These are phyloP conservation scores for Drosophila tani DNA, from an alignment of 1,140 invertebrate species.

Conservation along the genomic window DNA sequence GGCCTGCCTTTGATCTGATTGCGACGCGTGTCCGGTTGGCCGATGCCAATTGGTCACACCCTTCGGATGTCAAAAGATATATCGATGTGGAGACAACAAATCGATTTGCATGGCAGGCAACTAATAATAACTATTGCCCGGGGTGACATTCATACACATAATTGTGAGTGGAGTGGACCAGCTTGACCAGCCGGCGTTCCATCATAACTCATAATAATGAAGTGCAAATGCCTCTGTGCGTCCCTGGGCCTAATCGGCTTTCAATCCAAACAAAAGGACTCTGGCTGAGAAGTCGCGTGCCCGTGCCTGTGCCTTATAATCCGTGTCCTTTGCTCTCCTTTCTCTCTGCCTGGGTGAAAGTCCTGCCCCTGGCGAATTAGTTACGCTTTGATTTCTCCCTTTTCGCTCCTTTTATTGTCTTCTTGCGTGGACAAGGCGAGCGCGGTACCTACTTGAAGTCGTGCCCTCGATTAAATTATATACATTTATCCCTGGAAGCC, in stretches of 20 bases:
- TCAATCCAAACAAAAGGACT: slow-evolving; percentile 65
- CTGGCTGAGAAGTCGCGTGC: slow-evolving; percentile 69
- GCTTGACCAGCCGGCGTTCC: slow-evolving; percentile 44
- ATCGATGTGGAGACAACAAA: slow-evolving; percentile 61
- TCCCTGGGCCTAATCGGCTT: slow-evolving; percentile 67
- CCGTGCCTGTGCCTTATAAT: slow-evolving; percentile 47
- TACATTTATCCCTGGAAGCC: slow-evolving; percentile 45
- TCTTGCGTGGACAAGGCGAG: slow-evolving; percentile 43
- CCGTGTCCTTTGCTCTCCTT: slow-evolving; percentile 62
- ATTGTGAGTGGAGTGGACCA: slow-evolving; percentile 51
- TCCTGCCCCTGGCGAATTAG: slow-evolving; percentile 62
- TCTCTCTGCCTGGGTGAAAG: slow-evolving; percentile 49
- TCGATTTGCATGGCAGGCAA: slow-evolving; percentile 71
- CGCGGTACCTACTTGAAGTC: slow-evolving; percentile 68
- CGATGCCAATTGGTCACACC: slow-evolving; percentile 75
- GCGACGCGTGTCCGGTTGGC: slow-evolving; percentile 61
- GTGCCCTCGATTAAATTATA: slow-evolving; percentile 72
- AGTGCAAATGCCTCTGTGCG: slow-evolving; percentile 67
- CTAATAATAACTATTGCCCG: slow-evolving; percentile 66
- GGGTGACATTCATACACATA: slow-evolving; percentile 58
- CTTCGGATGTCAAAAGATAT: slow-evolving; percentile 66
- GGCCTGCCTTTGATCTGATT: slow-evolving; percentile 32
- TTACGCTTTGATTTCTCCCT: slow-evolving; percentile 79
- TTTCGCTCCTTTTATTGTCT: slow-evolving; percentile 67
- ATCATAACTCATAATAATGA: slow-evolving; percentile 70